Conservation (phyloP, 1,140 invertebrate genomes). For the Brachionus asplanchnoidis region DNA sequence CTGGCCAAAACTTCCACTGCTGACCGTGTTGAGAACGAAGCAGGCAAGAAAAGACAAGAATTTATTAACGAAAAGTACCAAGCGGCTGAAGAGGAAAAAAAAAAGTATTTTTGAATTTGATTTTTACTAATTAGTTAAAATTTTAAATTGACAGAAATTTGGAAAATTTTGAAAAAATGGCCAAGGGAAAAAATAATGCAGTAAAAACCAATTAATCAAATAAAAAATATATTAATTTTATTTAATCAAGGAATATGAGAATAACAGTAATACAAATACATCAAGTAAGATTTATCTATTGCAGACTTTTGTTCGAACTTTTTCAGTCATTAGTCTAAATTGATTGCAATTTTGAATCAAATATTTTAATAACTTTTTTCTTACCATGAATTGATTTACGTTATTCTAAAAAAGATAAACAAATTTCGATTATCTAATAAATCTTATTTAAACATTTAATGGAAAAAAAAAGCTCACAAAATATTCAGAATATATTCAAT, state of each 20-base stretch:
- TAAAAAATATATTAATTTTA: not conserved
- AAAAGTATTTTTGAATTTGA: not conserved
- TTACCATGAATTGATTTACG: not conserved
- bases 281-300: not conserved
- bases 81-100: conserved; percentile 25
- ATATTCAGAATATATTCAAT: not conserved
- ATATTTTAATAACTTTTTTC: not conserved
- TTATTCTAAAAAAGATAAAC: not conserved
- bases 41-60: not conserved
- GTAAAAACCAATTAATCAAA: not conserved
- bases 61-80: conserved; percentile 5
- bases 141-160: not conserved
- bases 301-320: not conserved
- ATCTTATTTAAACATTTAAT: not conserved
- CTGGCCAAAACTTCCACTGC: conserved; percentile 33
- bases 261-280: not conserved
- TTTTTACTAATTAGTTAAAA: not conserved
- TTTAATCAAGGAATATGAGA: not conserved
- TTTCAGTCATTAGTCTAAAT: not conserved
- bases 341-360: conserved; percentile 12
- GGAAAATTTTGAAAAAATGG: conserved; percentile 13
- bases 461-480: not conserved
- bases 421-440: conserved; percentile 31
- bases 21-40: conserved; percentile 9
- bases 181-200: not conserved